A percentile compares a stretch with the other conserved stretches of the same genome.
phyloP scores from a whole-genome alignment of 2,113 vertebrate genomes.

The Rhagologus leucostigma region DNA sequence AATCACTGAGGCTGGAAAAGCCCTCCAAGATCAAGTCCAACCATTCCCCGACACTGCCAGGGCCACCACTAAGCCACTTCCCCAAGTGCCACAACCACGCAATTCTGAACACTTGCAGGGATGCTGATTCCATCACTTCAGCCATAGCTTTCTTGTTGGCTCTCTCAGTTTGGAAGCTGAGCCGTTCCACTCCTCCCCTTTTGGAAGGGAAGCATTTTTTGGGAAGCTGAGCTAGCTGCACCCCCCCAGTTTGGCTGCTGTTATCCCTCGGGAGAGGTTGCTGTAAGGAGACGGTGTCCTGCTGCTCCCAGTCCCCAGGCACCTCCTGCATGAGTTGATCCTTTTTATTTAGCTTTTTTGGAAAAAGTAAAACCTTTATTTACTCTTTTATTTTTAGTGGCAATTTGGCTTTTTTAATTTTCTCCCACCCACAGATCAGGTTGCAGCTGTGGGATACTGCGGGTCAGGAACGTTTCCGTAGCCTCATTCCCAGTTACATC shows the following conservation, averaged over 20 bases:
- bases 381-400: slow-evolving; percentile 62
- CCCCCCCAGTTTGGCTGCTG: background rate
- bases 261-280: background rate
- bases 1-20: background rate
- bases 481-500: slow-evolving; percentile 99
- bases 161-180: background rate
- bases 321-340: slow-evolving; percentile 55
- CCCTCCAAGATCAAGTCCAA: background rate
- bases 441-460: slow-evolving; percentile 99
- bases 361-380: background rate
- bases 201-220: background rate
- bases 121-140: background rate
- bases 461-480: slow-evolving; percentile 97
- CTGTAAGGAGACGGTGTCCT: background rate
- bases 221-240: background rate
- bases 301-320: slow-evolving; percentile 36
- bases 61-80: background rate
- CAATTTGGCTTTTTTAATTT: slow-evolving; percentile 70
- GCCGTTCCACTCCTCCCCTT: background rate
- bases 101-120: background rate
- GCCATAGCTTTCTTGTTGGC: background rate
- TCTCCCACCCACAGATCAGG: slow-evolving; percentile 91
- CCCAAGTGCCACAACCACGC: background rate
- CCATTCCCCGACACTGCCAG: background rate
- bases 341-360: slow-evolving; percentile 13